These are phyloP conservation scores for Jordanella pulchra DNA, from an alignment of 2,797 vertebrate species.

Conservation along the genomic window DNA sequence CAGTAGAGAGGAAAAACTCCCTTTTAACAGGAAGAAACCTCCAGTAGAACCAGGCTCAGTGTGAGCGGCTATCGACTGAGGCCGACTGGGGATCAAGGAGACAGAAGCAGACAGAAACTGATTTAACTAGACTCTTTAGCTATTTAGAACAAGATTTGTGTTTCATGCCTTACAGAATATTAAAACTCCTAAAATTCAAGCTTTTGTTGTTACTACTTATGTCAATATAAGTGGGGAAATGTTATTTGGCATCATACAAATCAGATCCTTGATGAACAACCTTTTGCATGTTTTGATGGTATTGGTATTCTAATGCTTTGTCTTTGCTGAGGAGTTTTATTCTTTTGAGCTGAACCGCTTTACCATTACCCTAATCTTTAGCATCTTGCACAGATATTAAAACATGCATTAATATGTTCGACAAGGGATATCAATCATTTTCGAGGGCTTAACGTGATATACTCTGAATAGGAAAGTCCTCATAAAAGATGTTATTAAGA, in stretches of 20 bases:
- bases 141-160: background rate
- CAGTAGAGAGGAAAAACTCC: too few species aligned
- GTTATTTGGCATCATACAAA: background rate
- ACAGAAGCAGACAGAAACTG: background rate
- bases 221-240: background rate
- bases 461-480: too few species aligned
- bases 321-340: background rate
- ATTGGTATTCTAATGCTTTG: background rate
- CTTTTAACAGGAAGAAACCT: too few species aligned
- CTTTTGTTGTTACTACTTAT: background rate
- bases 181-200: background rate
- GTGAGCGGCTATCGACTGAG: too few species aligned
- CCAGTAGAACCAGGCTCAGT: too few species aligned
- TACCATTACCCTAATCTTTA: background rate
- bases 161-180: background rate
- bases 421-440: too few species aligned
- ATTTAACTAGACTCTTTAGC: too few species aligned
- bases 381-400: background rate
- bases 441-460: too few species aligned
- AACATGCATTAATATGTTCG: too few species aligned
- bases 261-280: background rate
- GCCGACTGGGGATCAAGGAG: too few species aligned
- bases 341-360: background rate
- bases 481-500: too few species aligned
- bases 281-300: background rate